Conservation (phyloP, 2,888 invertebrate genomes). For the Mythimna loreyi region DNA sequence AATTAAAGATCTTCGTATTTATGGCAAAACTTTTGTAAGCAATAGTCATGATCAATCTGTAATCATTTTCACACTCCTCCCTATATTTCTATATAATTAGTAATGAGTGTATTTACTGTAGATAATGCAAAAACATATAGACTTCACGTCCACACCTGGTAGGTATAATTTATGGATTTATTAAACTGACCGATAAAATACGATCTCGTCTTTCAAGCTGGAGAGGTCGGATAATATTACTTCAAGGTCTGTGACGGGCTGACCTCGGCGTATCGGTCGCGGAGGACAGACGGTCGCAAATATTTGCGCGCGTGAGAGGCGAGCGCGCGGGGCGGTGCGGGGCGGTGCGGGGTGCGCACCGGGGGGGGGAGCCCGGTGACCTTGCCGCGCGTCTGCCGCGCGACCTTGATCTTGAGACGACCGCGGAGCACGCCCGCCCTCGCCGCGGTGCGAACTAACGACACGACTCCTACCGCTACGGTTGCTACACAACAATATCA, state of each 20-base stretch:
- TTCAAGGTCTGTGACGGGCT: constrained; percentile 88
- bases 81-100: not conserved
- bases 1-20: too few relatives aligned
- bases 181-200: constrained; percentile 79
- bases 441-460: constrained; percentile 68
- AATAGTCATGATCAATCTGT: not conserved
- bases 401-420: constrained; percentile 91
- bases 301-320: constrained; percentile 86
- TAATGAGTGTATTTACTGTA: constrained; percentile 14
- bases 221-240: constrained; percentile 88
- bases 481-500: constrained; percentile 62
- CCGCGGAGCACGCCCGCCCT: constrained; percentile 80
- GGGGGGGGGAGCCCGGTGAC: constrained; percentile 76
- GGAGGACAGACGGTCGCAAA: constrained; percentile 90
- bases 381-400: constrained; percentile 88
- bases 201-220: constrained; percentile 82
- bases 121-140: constrained; percentile 25
- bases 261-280: constrained; percentile 91
- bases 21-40: too few relatives aligned
- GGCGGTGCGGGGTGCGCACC: constrained; percentile 60
- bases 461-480: constrained; percentile 77
- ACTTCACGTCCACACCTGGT: constrained; percentile 42
- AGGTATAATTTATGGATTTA: constrained; percentile 52
- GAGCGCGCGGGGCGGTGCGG: constrained; percentile 67
- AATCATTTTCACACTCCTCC: not conserved